Conservation (phyloP, 2,888 invertebrate genomes). For the Spisula subtruncata region DNA sequence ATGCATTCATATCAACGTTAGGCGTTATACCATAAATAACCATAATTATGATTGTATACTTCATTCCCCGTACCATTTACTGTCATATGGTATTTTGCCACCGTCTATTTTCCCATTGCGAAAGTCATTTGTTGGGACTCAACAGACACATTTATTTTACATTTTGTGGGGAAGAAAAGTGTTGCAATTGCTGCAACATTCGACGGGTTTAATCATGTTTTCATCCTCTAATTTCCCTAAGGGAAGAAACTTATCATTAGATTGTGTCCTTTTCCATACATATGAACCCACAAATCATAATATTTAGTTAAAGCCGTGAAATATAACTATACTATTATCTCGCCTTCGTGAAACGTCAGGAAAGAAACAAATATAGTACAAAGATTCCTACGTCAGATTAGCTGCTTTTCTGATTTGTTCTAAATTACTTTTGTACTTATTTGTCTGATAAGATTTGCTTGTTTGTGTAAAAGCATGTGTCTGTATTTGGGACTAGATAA, state of each 20-base stretch:
- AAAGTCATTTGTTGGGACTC: constrained; percentile 24
- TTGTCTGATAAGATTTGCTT: not conserved
- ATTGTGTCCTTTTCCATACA: constrained; percentile 17
- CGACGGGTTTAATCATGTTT: constrained; percentile 35
- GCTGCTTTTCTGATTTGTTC: not conserved
- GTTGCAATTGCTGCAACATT: constrained; percentile 26
- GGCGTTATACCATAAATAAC: constrained; percentile 2
- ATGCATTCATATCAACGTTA: not conserved
- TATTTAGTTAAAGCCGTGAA: not conserved
- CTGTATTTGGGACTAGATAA: no score
- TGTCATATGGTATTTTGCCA: constrained; percentile 1
- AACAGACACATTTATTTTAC: constrained; percentile 42
- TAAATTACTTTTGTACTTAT: constrained; percentile 1
- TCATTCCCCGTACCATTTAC: constrained; percentile 1
- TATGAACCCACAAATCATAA: not conserved
- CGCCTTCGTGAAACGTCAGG: not conserved
- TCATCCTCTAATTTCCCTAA: constrained; percentile 42
- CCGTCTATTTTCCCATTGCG: not conserved
- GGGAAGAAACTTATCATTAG: constrained; percentile 16
- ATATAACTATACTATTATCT: not conserved
- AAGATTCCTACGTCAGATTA: not conserved
- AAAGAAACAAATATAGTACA: not conserved
- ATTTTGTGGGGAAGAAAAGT: constrained; percentile 35
- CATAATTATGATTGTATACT: not conserved
- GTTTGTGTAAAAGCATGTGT: no score